Base-by-base conservation (phyloP, 2,113 vertebrate species). In the Pterocles orientalis region DNA sequence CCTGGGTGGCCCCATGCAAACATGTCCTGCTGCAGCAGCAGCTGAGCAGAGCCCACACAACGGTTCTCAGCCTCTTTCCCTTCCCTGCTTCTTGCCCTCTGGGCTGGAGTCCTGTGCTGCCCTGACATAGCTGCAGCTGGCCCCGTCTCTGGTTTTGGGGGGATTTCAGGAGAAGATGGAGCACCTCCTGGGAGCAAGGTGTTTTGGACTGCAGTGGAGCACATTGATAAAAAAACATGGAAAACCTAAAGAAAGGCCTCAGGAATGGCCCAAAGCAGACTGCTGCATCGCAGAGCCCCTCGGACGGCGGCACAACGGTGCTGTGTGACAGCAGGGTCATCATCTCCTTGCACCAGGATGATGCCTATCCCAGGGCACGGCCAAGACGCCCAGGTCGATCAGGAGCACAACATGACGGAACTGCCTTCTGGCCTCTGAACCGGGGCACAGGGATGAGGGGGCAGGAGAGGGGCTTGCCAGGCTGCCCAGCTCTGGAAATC, bases 311-410 rank as follows among this genome's bases (percentile, higher is more conserved):
- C n/a, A 66, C 51, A n/a, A 6, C 14, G 48, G 25, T 1, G 4
- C 56, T 85, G 51, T 2, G 7, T 58, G 70, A 50, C 0, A 0
- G 12, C 36, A 53, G 51, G 12, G 50, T 62, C 28, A 62, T 51
- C 36, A 8, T 15, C 3, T 10, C 0, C 9, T 71, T n/a, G 50
- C 10, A 45, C n/a, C 24, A 41, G 57, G 41, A 36, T 1, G 1
- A 29, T 61, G 31, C 6, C 54, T 1, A 2, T 41, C 31, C 24
- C 21, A 58, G 56, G 33, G 39, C 14, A 21, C 4, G 7, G 41
- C 19, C 10, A 14, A 45, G 31, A 12, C 29, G 5, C 2, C 1
- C 28, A 33, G 13, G 18, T 31, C 2, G 1, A 36, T 17, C 4
- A 1, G 15, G 61, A 76, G 33, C 33, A 41, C 31, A 66, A 3